A percentile compares a stretch with the other conserved stretches of the same genome.
Evolutionary conservation across 2,113 vertebrate genomes (phyloP).

Genomic region (Oenanthe oenanthe): DNA sequence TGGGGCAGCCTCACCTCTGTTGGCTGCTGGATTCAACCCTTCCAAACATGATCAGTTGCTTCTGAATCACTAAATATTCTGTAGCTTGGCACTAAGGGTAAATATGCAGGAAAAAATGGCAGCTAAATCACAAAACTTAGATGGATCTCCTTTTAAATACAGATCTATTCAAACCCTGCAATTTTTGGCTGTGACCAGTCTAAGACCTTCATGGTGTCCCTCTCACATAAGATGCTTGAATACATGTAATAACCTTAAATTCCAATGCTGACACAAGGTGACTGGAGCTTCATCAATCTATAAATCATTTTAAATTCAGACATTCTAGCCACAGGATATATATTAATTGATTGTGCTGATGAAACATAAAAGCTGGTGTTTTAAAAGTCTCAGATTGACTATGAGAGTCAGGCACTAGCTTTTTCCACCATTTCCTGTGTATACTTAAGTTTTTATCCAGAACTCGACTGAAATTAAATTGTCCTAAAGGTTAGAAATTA

Average conservation of each 20-base stretch:
- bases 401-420: background rate
- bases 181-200: background rate
- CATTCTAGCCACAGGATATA: background rate
- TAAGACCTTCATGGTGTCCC: background rate
- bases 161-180: background rate
- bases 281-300: background rate
- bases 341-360: background rate
- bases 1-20: background rate
- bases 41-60: background rate
- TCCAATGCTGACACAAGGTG: background rate
- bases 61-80: background rate
- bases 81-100: background rate
- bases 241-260: background rate
- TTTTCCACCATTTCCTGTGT: background rate
- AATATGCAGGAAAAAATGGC: background rate
- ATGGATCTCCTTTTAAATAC: background rate
- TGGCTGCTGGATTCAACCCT: rapidly evolving
- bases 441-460: background rate
- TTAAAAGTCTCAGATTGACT: background rate
- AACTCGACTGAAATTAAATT: background rate
- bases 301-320: background rate
- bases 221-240: background rate
- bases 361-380: conserved; percentile 15
- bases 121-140: background rate
- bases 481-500: background rate